Percentiles rank a stretch among this genome's conserved stretches.
Conservation (phyloP, 37 sponge, comb jelly and placozoan genomes). For the Petrosia ficiformis region DNA sequence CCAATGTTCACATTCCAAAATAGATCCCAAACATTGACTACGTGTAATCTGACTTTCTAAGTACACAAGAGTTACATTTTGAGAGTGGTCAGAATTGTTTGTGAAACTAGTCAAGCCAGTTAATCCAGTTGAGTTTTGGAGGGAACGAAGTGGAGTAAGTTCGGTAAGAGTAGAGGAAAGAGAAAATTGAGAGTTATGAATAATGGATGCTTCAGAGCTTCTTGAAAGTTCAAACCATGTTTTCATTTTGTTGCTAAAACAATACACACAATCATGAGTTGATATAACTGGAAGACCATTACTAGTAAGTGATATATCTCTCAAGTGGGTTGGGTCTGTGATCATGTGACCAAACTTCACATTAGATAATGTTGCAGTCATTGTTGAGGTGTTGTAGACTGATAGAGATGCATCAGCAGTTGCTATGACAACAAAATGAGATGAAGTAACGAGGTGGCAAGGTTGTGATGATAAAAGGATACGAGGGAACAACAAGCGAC, state of each 20-base stretch:
- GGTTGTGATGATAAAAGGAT: slow-evolving; percentile 24
- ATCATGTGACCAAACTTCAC: slow-evolving; percentile 30
- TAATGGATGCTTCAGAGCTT: slow-evolving; percentile 17
- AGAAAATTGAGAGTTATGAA: background rate
- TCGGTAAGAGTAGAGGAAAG: background rate
- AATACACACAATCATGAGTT: slow-evolving; percentile 2
- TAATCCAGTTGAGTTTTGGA: background rate
- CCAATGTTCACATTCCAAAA: slow-evolving; percentile 74
- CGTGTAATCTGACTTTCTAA: slow-evolving; percentile 66
- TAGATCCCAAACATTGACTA: slow-evolving; percentile 31
- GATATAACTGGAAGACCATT: slow-evolving; percentile 44
- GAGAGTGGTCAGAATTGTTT: background rate
- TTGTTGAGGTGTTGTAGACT: slow-evolving; percentile 44
- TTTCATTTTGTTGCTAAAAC: slow-evolving; percentile 35
- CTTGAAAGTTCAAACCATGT: slow-evolving; percentile 49
- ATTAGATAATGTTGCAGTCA: slow-evolving; percentile 2
- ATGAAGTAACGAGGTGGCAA: slow-evolving; percentile 6
- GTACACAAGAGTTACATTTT: background rate
- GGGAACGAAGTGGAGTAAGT: background rate
- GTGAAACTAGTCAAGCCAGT: background rate
- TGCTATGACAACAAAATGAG: slow-evolving; percentile 21
- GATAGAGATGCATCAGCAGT: slow-evolving; percentile 14
- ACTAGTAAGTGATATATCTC: slow-evolving; percentile 14
- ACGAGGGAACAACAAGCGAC: slow-evolving; percentile 31
- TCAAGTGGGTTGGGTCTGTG: background rate